Conservation (phyloP, 2,113 vertebrate genomes). For the Lasiurus borealis region DNA sequence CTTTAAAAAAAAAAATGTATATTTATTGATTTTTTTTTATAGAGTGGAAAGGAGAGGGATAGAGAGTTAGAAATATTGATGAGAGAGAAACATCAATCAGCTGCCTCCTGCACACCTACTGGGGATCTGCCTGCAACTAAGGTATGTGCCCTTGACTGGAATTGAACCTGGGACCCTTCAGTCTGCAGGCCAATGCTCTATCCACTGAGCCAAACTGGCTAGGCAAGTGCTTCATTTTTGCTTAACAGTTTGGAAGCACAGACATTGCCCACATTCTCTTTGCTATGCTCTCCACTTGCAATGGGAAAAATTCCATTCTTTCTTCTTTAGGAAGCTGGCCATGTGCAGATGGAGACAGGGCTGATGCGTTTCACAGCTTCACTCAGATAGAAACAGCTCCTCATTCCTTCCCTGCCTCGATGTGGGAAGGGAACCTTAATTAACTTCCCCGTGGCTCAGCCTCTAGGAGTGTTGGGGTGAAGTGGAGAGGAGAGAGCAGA, state of each 20-base stretch:
- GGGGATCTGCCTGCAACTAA: too few relatives aligned
- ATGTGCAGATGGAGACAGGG: background rate
- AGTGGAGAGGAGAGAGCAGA: too few relatives aligned
- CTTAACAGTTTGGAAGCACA: background rate
- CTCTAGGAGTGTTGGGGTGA: background rate
- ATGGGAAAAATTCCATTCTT: background rate
- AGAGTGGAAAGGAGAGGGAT: too few relatives aligned
- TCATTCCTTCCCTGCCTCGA: background rate
- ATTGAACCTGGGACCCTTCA: too few relatives aligned
- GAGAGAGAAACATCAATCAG: too few relatives aligned
- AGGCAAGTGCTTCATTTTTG: background rate
- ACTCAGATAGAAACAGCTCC: background rate
- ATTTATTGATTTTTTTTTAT: too few relatives aligned
- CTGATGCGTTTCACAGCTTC: background rate
- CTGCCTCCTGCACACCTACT: too few relatives aligned
- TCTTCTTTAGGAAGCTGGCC: background rate
- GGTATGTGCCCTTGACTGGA: too few relatives aligned
- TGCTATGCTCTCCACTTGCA: background rate
- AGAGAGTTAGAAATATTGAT: too few relatives aligned
- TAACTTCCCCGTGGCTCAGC: background rate
- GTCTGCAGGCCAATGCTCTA: too few relatives aligned
- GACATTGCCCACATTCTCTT: background rate
- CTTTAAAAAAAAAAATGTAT: too few relatives aligned
- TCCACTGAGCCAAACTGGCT: too few relatives aligned
- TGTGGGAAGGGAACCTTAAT: background rate